A percentile compares a stretch with the other conserved stretches of the same genome.
Conservation (phyloP, 2,113 vertebrate genomes). For the Chiloscyllium plagiosum region DNA sequence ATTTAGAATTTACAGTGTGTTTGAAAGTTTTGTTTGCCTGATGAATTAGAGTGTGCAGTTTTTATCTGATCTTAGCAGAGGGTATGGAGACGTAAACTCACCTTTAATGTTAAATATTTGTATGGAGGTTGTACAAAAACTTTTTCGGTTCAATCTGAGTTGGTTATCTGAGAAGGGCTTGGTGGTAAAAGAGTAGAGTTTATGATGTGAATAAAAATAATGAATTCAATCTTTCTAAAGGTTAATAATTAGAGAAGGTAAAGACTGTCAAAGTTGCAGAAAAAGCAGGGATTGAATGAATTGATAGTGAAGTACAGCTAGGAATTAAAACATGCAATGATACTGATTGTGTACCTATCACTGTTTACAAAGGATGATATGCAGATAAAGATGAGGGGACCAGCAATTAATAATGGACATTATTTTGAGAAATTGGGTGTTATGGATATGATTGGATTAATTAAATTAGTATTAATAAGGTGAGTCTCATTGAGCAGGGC, state of each 20-base stretch:
- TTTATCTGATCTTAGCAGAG: neutral
- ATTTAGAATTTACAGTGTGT: neutral
- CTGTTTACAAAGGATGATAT: neutral
- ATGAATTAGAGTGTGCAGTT: neutral
- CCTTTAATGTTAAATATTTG: neutral
- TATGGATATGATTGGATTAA: neutral
- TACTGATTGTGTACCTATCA: neutral
- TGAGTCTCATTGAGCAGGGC: neutral
- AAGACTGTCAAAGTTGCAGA: neutral
- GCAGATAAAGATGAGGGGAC: neutral
- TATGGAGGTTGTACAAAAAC: too few species aligned
- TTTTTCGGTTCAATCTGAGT: neutral
- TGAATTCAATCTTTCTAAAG: neutral
- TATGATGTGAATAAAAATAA: neutral
- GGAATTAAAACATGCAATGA: neutral
- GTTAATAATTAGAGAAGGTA: neutral
- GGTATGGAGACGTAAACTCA: neutral
- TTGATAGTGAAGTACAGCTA: neutral
- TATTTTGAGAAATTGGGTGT: neutral
- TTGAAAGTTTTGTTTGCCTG: neutral
- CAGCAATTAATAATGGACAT: neutral
- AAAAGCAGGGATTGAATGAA: neutral
- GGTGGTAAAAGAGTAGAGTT: neutral
- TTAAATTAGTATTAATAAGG: neutral
- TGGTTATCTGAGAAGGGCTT: neutral